These are phyloP conservation scores for Pseudoips prasinana DNA, from an alignment of 2,888 invertebrate genomes.

Conservation along the genomic window DNA sequence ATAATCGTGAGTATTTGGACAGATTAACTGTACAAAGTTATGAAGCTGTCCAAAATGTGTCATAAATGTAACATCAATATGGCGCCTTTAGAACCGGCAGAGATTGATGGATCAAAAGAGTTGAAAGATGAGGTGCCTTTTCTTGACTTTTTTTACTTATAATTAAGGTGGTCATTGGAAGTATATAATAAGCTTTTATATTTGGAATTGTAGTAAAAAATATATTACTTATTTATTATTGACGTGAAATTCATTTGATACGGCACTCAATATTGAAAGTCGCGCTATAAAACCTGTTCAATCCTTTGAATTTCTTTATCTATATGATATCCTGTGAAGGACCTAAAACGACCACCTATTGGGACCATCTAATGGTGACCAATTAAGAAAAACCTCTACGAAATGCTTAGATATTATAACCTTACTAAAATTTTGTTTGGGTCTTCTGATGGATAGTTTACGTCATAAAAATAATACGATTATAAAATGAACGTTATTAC, in stretches of 20 bases:
- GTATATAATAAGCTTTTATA: not conserved
- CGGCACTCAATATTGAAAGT: too few relatives aligned
- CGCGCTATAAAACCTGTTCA: too few relatives aligned
- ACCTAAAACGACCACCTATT: constrained; percentile 13
- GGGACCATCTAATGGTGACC: constrained; percentile 14
- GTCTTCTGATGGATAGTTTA: constrained; percentile 31
- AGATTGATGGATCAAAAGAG: constrained; percentile 20
- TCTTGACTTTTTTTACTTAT: constrained; percentile 4
- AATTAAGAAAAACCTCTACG: constrained; percentile 21
- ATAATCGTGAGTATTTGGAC: constrained; percentile 17
- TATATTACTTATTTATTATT: too few relatives aligned
- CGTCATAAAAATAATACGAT: constrained; percentile 43
- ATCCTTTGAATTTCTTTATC: too few relatives aligned
- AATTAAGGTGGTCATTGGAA: not conserved
- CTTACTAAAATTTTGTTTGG: constrained; percentile 18
- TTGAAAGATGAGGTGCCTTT: constrained; percentile 11
- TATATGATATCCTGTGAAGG: too few relatives aligned
- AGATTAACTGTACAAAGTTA: constrained; percentile 22
- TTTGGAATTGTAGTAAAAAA: too few relatives aligned
- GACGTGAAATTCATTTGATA: too few relatives aligned
- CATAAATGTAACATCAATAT: constrained; percentile 18
- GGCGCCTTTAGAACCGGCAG: constrained; percentile 6
- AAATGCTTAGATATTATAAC: constrained; percentile 8
- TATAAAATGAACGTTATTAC: constrained; percentile 51
- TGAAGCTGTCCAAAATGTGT: constrained; percentile 12